Conservation (phyloP, 2,888 invertebrate genomes). For the Galeopsomyia nigrocyanea region DNA sequence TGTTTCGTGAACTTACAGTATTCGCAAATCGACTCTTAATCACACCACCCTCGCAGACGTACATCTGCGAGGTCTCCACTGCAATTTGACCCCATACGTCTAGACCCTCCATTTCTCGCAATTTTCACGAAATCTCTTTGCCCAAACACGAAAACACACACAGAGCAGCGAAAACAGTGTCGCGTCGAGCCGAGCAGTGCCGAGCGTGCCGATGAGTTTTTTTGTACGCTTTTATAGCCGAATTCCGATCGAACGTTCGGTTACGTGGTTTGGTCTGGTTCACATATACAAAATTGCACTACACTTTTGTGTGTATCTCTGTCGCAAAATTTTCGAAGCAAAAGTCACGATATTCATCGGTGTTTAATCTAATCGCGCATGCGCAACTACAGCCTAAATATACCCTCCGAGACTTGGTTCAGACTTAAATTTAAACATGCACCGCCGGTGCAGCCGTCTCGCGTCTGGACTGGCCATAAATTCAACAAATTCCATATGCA, state of each 20-base stretch:
- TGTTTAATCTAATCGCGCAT: constrained; percentile 64
- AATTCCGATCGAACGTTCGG: neutral
- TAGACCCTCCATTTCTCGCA: constrained; percentile 66
- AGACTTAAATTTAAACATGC: constrained; percentile 60
- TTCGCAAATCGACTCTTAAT: constrained; percentile 85
- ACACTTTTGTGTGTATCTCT: constrained; percentile 48
- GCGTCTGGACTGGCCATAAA: constrained; percentile 39
- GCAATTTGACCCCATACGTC: constrained; percentile 93
- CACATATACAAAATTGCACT: constrained; percentile 34
- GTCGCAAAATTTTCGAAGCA: constrained; percentile 54
- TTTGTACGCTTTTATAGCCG: too few relatives aligned
- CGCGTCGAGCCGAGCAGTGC: too few relatives aligned
- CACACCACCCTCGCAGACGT: constrained; percentile 84
- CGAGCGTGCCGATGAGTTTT: too few relatives aligned
- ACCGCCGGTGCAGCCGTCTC: constrained; percentile 19
- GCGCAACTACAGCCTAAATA: constrained; percentile 65
- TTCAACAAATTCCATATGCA: constrained; percentile 34
- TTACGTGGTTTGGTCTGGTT: constrained; percentile 19
- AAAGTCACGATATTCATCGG: constrained; percentile 58
- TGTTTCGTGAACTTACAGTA: constrained; percentile 76
- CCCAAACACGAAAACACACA: neutral
- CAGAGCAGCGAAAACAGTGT: too few relatives aligned
- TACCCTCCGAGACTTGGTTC: constrained; percentile 62
- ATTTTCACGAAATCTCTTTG: constrained; percentile 9
- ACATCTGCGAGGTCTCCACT: constrained; percentile 88